These are phyloP conservation scores for Forbesichthys agassizii DNA, from an alignment of 2,113 vertebrate genomes.

Conservation along the genomic window DNA sequence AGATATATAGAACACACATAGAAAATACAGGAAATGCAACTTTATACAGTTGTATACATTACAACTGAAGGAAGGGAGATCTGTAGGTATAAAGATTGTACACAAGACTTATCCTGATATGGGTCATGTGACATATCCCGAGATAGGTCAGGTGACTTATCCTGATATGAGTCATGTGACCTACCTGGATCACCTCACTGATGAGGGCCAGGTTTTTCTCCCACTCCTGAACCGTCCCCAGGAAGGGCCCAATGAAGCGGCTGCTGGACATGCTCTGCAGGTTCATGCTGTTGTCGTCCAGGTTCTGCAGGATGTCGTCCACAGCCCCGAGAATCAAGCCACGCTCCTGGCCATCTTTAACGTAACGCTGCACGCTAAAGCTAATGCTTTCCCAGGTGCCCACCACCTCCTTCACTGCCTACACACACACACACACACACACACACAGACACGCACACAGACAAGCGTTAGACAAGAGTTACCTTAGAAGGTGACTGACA, in stretches of 20 bases:
- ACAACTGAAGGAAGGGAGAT: too few species aligned
- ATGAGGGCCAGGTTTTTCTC: constrained; percentile 91
- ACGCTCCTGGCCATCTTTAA: constrained; percentile 86
- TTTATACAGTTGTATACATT: too few species aligned
- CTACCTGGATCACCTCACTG: constrained; percentile 91
- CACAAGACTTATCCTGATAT: too few species aligned
- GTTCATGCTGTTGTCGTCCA: constrained; percentile 90
- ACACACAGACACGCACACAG: background rate
- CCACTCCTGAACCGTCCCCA: constrained; percentile 83
- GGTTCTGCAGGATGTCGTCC: constrained; percentile 86
- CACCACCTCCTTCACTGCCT: constrained; percentile 90
- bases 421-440: constrained; percentile 11
- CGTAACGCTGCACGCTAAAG: constrained; percentile 83
- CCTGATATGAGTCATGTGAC: constrained; percentile 10
- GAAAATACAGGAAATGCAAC: too few species aligned
- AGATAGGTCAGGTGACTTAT: too few species aligned
- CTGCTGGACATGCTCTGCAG: constrained; percentile 91
- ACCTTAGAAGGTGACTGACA: background rate
- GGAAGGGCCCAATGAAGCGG: constrained; percentile 91
- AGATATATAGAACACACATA: too few species aligned
- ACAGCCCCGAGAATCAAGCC: constrained; percentile 86
- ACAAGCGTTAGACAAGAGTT: background rate
- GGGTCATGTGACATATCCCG: too few species aligned
- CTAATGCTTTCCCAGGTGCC: constrained; percentile 92
- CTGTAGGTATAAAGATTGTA: too few species aligned